Evolutionary conservation across 2,113 vertebrate genomes (phyloP).

Genomic region (Panthera uncia): DNA sequence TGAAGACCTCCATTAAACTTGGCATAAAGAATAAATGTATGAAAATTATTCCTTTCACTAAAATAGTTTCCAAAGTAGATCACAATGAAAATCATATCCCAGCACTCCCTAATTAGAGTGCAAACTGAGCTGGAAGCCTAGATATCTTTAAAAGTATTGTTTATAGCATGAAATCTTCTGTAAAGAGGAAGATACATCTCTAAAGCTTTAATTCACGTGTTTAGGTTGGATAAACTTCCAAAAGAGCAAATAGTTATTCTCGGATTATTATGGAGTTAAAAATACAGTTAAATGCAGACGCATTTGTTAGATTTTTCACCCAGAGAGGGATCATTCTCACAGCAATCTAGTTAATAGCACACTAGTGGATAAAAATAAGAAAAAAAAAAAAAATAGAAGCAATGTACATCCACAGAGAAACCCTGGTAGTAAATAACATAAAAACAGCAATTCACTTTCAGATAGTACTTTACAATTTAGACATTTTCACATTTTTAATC

Average conservation of each 20-base stretch:
- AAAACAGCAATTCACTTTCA: constrained; percentile 52
- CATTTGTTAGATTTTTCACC: background rate
- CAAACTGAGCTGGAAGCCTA: background rate
- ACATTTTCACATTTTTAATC: constrained; percentile 50
- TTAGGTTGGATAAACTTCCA: constrained; percentile 27
- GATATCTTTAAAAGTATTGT: background rate
- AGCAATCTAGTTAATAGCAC: constrained; percentile 34
- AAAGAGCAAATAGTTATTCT: constrained; percentile 36
- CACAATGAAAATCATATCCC: constrained; percentile 24
- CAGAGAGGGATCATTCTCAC: background rate
- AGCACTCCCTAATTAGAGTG: background rate
- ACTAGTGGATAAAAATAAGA: background rate
- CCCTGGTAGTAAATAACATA: constrained; percentile 31
- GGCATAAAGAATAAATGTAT: background rate
- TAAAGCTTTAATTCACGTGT: constrained; percentile 32
- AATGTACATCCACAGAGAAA: background rate
- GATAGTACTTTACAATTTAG: constrained; percentile 31
- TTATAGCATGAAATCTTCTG: background rate
- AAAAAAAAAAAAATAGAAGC: background rate
- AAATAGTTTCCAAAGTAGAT: constrained; percentile 22
- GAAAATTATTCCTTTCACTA: constrained; percentile 44
- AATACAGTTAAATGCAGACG: constrained; percentile 24
- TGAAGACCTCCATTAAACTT: background rate
- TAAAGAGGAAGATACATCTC: background rate
- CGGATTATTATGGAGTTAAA: constrained; percentile 22